Evolutionary conservation across 2,113 vertebrate species (phyloP).

Genomic region (Callorhinus ursinus): DNA sequence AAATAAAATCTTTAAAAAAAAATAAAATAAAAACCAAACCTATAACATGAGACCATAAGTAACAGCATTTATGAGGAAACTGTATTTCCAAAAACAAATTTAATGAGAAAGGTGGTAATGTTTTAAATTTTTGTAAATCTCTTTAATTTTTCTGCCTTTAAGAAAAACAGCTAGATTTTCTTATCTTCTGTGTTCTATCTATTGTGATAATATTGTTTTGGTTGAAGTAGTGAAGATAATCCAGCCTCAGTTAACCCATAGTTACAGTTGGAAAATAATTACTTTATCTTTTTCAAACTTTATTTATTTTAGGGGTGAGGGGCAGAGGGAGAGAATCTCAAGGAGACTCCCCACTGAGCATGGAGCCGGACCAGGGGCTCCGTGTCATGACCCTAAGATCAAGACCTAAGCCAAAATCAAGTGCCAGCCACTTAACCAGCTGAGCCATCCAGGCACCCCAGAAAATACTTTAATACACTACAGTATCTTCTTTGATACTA

Average conservation of each 20-base stretch:
- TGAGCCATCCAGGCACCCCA: too few species aligned
- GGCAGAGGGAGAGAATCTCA: too few species aligned
- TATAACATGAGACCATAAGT: not conserved
- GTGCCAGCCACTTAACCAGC: too few species aligned
- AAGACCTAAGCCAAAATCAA: too few species aligned
- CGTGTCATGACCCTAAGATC: too few species aligned
- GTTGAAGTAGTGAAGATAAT: not conserved
- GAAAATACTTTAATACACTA: not conserved
- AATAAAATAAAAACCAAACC: not conserved
- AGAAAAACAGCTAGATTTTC: not conserved
- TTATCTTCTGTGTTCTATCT: not conserved
- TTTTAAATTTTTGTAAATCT: not conserved
- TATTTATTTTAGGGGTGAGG: too few species aligned
- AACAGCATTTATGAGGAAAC: not conserved
- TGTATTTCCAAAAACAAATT: not conserved
- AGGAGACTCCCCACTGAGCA: too few species aligned
- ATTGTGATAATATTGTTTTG: not conserved
- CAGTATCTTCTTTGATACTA: not conserved
- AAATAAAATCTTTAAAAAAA: too few species aligned
- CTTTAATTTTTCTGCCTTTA: not conserved
- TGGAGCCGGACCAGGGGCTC: too few species aligned
- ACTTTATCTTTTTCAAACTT: too few species aligned
- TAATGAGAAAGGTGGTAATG: not conserved
- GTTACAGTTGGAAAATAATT: not conserved
- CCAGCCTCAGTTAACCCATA: not conserved